phyloP scores from a whole-genome alignment of 1,140 invertebrate species.

The Linepithema humile region DNA sequence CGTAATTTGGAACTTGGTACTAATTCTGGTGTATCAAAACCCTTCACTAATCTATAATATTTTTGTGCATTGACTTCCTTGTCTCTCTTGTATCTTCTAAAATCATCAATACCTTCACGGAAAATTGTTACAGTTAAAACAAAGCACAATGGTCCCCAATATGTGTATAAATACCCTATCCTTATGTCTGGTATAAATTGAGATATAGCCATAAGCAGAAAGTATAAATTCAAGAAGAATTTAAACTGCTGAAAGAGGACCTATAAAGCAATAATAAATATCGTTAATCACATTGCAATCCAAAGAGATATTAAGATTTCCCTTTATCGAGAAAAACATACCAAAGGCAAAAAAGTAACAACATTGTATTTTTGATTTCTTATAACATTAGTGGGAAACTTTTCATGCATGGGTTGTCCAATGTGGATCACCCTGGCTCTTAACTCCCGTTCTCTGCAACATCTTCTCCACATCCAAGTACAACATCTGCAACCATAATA shows the following conservation, averaged over 20 bases:
- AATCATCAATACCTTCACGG: conserved; percentile 98
- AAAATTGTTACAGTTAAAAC: conserved; percentile 98
- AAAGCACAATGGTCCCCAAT: conserved; percentile 99
- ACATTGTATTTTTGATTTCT: conserved; percentile 99
- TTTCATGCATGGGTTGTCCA: conserved; percentile 88
- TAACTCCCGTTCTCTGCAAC: conserved; percentile 88
- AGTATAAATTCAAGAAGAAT: conserved; percentile 99
- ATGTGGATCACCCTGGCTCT: conserved; percentile 88
- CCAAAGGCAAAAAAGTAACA: conserved; percentile 98
- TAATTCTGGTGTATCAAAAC: conserved; percentile 82
- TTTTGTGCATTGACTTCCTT: conserved; percentile 97
- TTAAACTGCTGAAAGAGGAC: conserved; percentile 99
- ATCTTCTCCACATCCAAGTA: conserved; percentile 88
- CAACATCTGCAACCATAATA: conserved; percentile 79
- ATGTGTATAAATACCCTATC: conserved; percentile 99
- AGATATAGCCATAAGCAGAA: conserved; percentile 98
- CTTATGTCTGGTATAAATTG: conserved; percentile 98
- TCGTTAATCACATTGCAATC: not conserved
- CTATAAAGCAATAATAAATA: conserved; percentile 83
- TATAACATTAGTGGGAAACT: conserved; percentile 98
- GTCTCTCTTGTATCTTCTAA: conserved; percentile 94
- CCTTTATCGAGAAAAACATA: conserved; percentile 81
- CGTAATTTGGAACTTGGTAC: conserved; percentile 87
- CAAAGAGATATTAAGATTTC: not conserved
- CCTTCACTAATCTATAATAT: conserved; percentile 89